Conservation (phyloP, 2,113 vertebrate genomes). For the Trogon melanurus region DNA sequence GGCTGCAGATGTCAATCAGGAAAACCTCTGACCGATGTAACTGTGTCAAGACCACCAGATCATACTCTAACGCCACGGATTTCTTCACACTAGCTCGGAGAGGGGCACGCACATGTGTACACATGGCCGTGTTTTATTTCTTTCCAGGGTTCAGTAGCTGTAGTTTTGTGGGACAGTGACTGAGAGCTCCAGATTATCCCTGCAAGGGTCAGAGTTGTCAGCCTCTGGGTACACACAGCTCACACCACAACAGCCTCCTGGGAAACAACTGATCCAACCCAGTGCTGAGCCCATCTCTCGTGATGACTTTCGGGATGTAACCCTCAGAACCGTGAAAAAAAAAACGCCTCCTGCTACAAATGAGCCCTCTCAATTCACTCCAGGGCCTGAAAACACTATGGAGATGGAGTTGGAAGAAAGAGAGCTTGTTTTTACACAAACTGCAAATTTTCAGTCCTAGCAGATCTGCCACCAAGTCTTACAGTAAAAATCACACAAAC, state of each 20-base stretch:
- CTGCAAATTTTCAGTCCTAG: not conserved
- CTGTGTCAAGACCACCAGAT: not conserved
- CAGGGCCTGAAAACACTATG: constrained; percentile 31
- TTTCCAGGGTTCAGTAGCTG: not conserved
- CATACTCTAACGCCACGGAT: too few species aligned
- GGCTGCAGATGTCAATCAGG: fast-evolving
- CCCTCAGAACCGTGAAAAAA: constrained; percentile 19
- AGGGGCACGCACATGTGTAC: fast-evolving
- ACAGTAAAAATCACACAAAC: not conserved
- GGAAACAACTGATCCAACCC: not conserved
- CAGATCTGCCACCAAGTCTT: constrained; percentile 9
- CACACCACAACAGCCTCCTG: constrained; percentile 1
- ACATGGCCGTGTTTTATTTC: fast-evolving
- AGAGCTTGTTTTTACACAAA: not conserved
- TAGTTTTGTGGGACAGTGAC: not conserved
- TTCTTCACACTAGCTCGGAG: not conserved
- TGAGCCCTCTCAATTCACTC: constrained; percentile 28
- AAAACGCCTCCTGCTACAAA: constrained; percentile 49
- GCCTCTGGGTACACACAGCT: not conserved
- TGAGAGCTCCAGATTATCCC: not conserved
- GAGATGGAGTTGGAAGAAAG: constrained; percentile 33
- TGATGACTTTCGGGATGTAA: not conserved
- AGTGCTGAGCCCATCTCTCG: constrained; percentile 15
- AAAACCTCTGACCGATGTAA: fast-evolving
- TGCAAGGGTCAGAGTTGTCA: not conserved